These are phyloP conservation scores for Stichodactyla mertensii DNA, from an alignment of 64 coral and sea anemone genomes.

Conservation along the genomic window DNA sequence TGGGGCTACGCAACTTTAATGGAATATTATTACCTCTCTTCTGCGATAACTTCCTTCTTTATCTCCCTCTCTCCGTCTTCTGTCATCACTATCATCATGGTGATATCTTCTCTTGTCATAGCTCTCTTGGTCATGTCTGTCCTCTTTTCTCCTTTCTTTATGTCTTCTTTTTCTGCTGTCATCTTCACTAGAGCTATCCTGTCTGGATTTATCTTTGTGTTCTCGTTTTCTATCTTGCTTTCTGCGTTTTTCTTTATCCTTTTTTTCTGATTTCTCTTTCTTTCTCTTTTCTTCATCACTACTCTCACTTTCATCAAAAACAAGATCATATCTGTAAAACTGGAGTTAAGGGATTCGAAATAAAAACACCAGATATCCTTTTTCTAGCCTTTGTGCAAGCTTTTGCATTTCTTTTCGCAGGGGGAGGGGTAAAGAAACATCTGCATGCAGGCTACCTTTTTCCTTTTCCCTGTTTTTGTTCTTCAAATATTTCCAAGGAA, in stretches of 20 bases:
- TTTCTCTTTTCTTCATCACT: constrained; percentile 31
- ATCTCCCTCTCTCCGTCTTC: not conserved
- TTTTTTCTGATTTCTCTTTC: constrained; percentile 9
- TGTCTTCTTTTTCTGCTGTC: constrained; percentile 16
- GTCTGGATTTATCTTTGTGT: not conserved
- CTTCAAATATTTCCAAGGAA: no score
- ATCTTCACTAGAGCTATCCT: constrained; percentile 4
- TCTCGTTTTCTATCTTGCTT: constrained; percentile 19
- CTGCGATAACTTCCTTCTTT: not conserved
- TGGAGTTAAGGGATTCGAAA: not conserved
- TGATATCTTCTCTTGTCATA: not conserved
- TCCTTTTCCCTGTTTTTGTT: no score
- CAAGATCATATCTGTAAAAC: constrained; percentile 56
- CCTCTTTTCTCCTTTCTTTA: not conserved
- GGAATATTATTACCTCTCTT: not conserved
- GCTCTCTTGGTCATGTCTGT: not conserved
- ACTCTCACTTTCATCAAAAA: constrained; percentile 58
- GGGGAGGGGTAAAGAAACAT: no score
- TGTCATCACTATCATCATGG: constrained; percentile 19
- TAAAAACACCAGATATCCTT: not conserved
- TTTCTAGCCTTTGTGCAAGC: no score
- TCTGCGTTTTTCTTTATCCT: not conserved
- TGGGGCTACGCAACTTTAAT: not conserved
- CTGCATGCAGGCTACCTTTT: no score
- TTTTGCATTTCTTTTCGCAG: no score